Evolutionary conservation across 1,140 invertebrate species (phyloP).

Genomic region (Lycorma delicatula): DNA sequence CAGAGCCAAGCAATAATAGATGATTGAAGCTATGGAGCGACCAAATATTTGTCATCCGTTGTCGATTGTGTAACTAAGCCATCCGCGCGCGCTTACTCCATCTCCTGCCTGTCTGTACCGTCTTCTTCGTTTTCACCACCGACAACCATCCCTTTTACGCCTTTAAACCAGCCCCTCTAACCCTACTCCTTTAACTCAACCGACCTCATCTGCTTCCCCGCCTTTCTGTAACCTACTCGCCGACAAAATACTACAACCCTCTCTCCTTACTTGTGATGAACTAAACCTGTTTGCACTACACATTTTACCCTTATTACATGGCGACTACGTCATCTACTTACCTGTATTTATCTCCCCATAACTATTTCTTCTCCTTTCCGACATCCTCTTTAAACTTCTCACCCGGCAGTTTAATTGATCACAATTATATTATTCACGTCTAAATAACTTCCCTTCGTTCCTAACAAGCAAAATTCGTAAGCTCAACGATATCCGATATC

Average conservation of each 20-base stretch:
- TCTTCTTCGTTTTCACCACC: too few species aligned
- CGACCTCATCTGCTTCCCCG: too few species aligned
- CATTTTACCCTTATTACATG: conserved; percentile 2
- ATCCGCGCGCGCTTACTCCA: too few species aligned
- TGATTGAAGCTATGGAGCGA: conserved; percentile 3
- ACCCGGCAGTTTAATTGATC: too few species aligned
- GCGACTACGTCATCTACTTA: background rate
- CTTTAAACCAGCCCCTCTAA: background rate
- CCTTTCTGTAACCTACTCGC: background rate
- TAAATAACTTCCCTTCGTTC: too few species aligned
- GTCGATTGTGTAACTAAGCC: conserved; percentile 6
- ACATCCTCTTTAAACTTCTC: too few species aligned
- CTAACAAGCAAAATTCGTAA: too few species aligned
- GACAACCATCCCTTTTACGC: background rate
- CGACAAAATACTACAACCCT: background rate
- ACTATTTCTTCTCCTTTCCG: too few species aligned
- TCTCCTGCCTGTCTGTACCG: too few species aligned
- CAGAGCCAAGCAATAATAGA: background rate
- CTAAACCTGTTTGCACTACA: conserved; percentile 2
- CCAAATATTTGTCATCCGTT: conserved; percentile 6
- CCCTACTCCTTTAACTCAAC: background rate
- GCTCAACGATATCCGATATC: too few species aligned
- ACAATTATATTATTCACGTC: too few species aligned
- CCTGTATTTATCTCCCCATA: too few species aligned
- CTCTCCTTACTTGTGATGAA: background rate